Evolutionary conservation across 2,797 vertebrate species (phyloP).

Genomic region (Cyclopterus lumpus): DNA sequence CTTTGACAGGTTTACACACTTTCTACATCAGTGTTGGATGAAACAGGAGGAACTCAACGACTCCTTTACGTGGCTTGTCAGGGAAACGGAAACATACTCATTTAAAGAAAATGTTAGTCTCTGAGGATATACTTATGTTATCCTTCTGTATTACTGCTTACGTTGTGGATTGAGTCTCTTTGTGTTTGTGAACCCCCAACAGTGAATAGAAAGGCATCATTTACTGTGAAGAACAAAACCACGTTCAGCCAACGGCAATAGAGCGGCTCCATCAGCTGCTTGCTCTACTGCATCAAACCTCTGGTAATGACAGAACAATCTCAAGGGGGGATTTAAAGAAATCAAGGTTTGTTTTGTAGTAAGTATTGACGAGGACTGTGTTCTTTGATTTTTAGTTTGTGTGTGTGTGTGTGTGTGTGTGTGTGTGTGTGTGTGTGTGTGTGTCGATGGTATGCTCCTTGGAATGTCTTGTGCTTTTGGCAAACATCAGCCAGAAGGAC

Average conservation of each 20-base stretch:
- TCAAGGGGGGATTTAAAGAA: too few species aligned
- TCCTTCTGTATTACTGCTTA: not conserved
- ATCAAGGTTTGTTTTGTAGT: not conserved
- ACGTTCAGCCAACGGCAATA: not conserved
- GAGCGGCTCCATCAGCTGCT: not conserved
- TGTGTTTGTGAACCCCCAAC: not conserved
- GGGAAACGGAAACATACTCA: too few species aligned
- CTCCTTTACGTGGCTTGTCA: too few species aligned
- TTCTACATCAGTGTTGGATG: too few species aligned
- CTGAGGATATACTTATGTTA: not conserved
- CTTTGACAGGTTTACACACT: too few species aligned
- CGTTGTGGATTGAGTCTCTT: not conserved
- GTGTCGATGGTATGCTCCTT: not conserved
- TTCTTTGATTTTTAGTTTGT: not conserved
- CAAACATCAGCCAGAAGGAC: slow-evolving; percentile 19
- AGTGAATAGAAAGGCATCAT: not conserved
- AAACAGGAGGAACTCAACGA: too few species aligned
- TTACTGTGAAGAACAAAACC: too few species aligned
- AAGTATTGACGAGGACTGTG: not conserved
- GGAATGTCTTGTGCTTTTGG: slow-evolving; percentile 20
- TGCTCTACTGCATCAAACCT: not conserved
- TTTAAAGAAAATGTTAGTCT: not conserved
- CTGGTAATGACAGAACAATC: too few species aligned
- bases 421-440: not conserved
- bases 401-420: too few species aligned